A percentile compares a stretch with the other conserved stretches of the same genome.
These are phyloP conservation scores for Notiomystis cincta DNA, from an alignment of 2,113 vertebrate species.

Conservation along the genomic window DNA sequence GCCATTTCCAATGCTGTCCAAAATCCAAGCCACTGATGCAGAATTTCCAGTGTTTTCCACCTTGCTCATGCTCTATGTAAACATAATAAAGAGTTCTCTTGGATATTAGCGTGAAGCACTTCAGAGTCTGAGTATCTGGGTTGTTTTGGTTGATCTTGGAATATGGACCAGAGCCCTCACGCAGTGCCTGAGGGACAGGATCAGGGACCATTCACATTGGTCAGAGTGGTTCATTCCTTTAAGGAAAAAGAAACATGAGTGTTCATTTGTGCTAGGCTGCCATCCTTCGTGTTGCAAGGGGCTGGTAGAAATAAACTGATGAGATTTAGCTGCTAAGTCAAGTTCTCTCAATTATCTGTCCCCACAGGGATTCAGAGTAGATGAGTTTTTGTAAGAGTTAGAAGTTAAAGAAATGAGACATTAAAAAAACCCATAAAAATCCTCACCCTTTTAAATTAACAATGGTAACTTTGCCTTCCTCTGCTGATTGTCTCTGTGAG, in stretches of 20 bases:
- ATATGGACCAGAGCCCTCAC: not conserved
- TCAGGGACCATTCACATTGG: not conserved
- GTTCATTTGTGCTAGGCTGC: not conserved
- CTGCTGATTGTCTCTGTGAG: not conserved
- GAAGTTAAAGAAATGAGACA: not conserved
- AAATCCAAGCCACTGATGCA: constrained; percentile 7
- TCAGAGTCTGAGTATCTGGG: not conserved
- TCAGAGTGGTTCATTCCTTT: not conserved
- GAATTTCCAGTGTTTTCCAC: constrained; percentile 21
- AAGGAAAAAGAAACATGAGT: not conserved
- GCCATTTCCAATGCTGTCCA: not conserved
- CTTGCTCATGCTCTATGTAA: constrained; percentile 29
- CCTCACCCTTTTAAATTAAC: not conserved
- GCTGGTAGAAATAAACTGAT: not conserved
- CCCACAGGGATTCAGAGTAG: not conserved
- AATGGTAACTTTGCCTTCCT: not conserved
- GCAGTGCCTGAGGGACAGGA: not conserved
- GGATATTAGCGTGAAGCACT: not conserved
- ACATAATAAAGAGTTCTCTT: constrained; percentile 48
- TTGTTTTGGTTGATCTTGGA: not conserved
- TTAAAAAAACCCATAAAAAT: not conserved
- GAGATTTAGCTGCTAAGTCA: not conserved
- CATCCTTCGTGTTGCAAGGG: not conserved
- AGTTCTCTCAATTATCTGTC: not conserved
- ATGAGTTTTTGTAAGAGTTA: not conserved